Base-by-base conservation (phyloP, 2,113 vertebrate species). In the Cichladusa arquata region DNA sequence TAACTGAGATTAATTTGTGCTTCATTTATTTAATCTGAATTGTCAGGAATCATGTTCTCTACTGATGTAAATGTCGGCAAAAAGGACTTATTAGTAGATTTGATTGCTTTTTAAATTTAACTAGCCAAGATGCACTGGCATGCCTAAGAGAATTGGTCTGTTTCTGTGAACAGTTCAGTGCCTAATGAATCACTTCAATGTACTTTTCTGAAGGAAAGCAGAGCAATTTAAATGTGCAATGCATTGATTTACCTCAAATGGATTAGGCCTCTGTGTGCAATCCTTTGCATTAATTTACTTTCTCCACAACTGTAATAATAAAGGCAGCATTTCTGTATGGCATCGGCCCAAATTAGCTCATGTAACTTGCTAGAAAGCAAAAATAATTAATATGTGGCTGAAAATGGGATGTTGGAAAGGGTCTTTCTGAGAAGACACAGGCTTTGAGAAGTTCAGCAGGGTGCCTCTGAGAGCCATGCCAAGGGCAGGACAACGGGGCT, bases 71-170 rank as follows among this genome's bases (percentile, higher is more conserved):
- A 97, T 97, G 97, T 97, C 67, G 79, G 87, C 91, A 90, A 97
- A 97, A 97, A 97, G 96, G 94, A 96, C 96, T 97, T 98, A 93
- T 97, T 98, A 97, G 92, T 96, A 96, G 94, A 95, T 98, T 95
- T 98, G 98, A 98, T 97, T 98, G 97, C 97, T 98, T 98, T 98
- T 98, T 96, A 97, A 97, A 98, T 98, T 97, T 98, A 97, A 96
- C 95, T 96, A 96, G 95, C 92, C 77, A 96, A 97, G 96, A 96
- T 98, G 95, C 97, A 91, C 73, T 94, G 97, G 93, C 90, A 95
- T 97, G 96, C 96, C 95, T 97, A 82, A 71, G 97, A 98, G 96
- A 97, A 97, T 95, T 95, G 96, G 58, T 93, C 92, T 96, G 87
- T 96, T 97, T 97, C 96, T 96, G 92, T 90, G 97, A 97, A 94